Percentiles rank a stretch among this genome's conserved stretches.
Evolutionary conservation across 1,140 invertebrate species (phyloP).

Genomic region (Pogonomyrmex californicus): DNA sequence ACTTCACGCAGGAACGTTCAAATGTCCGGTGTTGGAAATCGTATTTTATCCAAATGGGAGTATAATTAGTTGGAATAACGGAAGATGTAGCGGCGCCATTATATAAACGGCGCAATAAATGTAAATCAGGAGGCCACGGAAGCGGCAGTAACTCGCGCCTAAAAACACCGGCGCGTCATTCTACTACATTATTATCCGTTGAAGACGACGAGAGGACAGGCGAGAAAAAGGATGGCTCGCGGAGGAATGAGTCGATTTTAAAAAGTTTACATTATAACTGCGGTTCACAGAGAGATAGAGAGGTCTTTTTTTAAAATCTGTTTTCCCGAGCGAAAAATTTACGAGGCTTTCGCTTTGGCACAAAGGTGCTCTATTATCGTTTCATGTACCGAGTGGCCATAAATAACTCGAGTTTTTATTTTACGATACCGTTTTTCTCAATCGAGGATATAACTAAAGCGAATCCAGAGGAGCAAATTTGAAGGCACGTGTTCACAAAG

Average conservation of each 20-base stretch:
- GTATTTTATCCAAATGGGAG: conserved; percentile 84
- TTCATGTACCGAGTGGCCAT: not conserved
- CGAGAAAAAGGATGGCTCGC: conserved; percentile 29
- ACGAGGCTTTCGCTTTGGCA: not conserved
- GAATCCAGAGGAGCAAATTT: conserved; percentile 31
- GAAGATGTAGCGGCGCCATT: conserved; percentile 85
- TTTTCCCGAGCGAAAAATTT: conserved; percentile 51
- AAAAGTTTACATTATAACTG: conserved; percentile 12
- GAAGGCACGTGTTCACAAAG: conserved; percentile 32
- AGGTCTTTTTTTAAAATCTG: conserved; percentile 46
- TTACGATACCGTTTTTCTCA: not conserved
- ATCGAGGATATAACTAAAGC: conserved; percentile 5
- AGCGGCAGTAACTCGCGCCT: conserved; percentile 84
- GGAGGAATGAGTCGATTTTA: conserved; percentile 30
- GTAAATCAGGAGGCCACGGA: conserved; percentile 84
- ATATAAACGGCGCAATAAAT: conserved; percentile 85
- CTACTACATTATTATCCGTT: conserved; percentile 82
- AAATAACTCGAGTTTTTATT: conserved; percentile 25
- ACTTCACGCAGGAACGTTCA: conserved; percentile 45
- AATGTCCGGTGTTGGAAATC: conserved; percentile 67
- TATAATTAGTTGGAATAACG: conserved; percentile 86
- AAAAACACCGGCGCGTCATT: conserved; percentile 85
- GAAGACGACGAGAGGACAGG: conserved; percentile 50
- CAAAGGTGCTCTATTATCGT: conserved; percentile 32
- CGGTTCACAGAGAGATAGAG: not conserved